Conservation (phyloP, 2,113 vertebrate species). For the Chascanopsetta lugubris region DNA sequence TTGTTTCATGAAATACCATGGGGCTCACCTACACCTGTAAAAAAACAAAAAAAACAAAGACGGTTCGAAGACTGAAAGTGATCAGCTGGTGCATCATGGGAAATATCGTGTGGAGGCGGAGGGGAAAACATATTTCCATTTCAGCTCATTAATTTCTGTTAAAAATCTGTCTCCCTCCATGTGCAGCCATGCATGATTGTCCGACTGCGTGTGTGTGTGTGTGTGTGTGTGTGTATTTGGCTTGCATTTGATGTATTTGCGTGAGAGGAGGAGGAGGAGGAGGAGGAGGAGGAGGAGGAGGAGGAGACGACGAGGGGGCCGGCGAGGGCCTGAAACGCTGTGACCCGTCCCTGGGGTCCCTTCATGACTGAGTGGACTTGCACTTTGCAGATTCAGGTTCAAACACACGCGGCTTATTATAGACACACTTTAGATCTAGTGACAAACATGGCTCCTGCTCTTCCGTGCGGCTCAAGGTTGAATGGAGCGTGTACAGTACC, state of each 20-base stretch:
- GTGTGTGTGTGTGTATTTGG: constrained; percentile 4
- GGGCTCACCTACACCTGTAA: not conserved
- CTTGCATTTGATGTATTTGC: constrained; percentile 21
- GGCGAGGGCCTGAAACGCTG: too few species aligned
- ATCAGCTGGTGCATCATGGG: not conserved
- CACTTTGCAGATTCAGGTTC: constrained; percentile 60
- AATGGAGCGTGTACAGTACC: constrained; percentile 49
- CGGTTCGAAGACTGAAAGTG: not conserved
- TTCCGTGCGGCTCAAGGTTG: constrained; percentile 42
- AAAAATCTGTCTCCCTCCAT: not conserved
- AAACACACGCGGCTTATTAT: constrained; percentile 50
- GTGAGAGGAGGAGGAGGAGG: constrained; percentile 18
- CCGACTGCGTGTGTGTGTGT: not conserved
- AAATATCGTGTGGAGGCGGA: not conserved
- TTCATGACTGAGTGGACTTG: constrained; percentile 59
- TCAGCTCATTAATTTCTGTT: constrained; percentile 9
- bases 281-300: not conserved
- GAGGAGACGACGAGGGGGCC: constrained; percentile 3
- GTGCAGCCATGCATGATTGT: constrained; percentile 7
- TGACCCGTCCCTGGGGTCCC: constrained; percentile 45
- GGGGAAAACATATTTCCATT: not conserved
- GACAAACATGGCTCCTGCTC: constrained; percentile 16
- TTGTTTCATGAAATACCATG: not conserved
- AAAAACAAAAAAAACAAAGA: not conserved
- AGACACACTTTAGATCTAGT: constrained; percentile 54